These are phyloP conservation scores for Galeopterus variegatus DNA, from an alignment of 2,113 vertebrate genomes.

Conservation along the genomic window DNA sequence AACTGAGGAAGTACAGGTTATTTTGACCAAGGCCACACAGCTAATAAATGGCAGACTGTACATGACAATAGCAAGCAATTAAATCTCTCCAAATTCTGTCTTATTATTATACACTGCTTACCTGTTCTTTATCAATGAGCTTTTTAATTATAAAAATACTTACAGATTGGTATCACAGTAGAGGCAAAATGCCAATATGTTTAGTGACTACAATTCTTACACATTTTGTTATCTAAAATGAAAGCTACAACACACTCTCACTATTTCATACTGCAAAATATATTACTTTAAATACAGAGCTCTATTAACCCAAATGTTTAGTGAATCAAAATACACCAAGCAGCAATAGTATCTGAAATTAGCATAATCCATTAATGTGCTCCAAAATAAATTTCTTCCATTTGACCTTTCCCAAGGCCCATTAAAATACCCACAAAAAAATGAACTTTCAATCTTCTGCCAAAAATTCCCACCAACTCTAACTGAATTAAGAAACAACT, in stretches of 20 bases:
- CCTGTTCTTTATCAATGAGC: background rate
- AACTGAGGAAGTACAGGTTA: background rate
- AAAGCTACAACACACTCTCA: background rate
- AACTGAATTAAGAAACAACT: constrained; percentile 22
- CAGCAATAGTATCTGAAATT: background rate
- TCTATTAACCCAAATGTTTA: background rate
- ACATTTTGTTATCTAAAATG: background rate
- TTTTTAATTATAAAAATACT: constrained; percentile 1
- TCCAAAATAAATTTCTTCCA: constrained; percentile 11
- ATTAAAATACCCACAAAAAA: background rate
- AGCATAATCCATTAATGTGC: background rate
- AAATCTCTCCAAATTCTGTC: background rate
- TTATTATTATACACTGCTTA: background rate
- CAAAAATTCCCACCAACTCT: background rate
- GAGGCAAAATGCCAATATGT: background rate
- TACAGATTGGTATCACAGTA: background rate
- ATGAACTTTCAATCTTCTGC: background rate
- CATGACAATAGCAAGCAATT: background rate
- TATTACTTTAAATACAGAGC: background rate
- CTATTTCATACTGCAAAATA: background rate
- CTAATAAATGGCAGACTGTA: background rate
- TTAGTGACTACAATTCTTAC: background rate
- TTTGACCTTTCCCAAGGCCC: background rate
- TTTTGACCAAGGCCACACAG: background rate
- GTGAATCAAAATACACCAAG: background rate